Base-by-base conservation (phyloP, 2,113 vertebrate genomes). In the Lampris megalopsis region DNA sequence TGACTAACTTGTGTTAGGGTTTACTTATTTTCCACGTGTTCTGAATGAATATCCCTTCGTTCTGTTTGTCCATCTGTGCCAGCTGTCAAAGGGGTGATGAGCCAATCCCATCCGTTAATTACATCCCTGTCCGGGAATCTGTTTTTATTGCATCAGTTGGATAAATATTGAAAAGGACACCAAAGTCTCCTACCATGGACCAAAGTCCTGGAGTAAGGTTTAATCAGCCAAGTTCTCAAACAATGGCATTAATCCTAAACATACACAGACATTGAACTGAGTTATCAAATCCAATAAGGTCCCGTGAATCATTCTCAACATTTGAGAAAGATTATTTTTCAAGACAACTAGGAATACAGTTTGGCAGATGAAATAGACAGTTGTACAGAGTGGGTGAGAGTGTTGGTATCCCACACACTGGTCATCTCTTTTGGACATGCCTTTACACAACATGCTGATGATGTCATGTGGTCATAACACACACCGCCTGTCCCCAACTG, bases 401-500 rank as follows among this genome's bases (percentile, higher is more conserved):
- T 52, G 64, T 78, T 68, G 1, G 65, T 45, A 49, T 86, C 73
- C 63, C 68, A 70, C 75, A 49, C 68, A n/a, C 45, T 48, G 63
- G 79, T 79, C 66, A 63, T 84, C 68, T n/a, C 40, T 64, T 68
- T 49, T 37, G 52, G 59, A 79, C 50, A 71, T 67, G 72, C 48
- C 61, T 79, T 81, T 81, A 71, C 68, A 79, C 66, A 82, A 72
- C 60, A n/a, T 47, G 38, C 8, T 24, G 13, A 62, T 86, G 81
- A 82, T 69, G 80, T 86, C 78, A 89, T 68, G 63, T 43, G 47
- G 45, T 69, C 80, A 79, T 71, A 76, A 70, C 77, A 56, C 82
- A 70, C 71, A 37, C 72, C 9, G 75, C 73, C 71, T 76, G 69
- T 77, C 81, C 73, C 57, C 5, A 50, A 80, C 63, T 81, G 87